A percentile compares a stretch with the other conserved stretches of the same genome.
phyloP scores from a whole-genome alignment of 2,113 vertebrate genomes.

The Morone chrysops region DNA sequence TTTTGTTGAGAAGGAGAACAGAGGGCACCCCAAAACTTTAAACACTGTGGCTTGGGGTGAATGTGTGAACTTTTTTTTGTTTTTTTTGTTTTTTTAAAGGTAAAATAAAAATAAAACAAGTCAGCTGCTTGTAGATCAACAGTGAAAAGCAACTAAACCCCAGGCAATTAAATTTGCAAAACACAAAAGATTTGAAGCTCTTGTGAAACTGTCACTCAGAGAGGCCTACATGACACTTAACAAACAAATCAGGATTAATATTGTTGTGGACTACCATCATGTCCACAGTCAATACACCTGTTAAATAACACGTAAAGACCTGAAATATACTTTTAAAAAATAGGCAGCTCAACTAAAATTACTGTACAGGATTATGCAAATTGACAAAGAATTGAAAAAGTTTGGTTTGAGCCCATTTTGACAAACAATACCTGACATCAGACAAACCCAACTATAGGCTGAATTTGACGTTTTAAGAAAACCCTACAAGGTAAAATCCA shows the following conservation, averaged over 20 bases:
- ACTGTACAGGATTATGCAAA: constrained; percentile 22
- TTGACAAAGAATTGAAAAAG: constrained; percentile 42
- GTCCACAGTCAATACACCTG: background rate
- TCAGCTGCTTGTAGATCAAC: constrained; percentile 30
- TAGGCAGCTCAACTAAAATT: background rate
- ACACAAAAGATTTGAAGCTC: constrained; percentile 16
- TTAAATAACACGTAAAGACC: constrained; percentile 2
- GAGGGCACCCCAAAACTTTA: constrained; percentile 51
- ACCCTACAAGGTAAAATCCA: background rate
- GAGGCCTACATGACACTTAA: background rate
- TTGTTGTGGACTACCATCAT: constrained; percentile 46
- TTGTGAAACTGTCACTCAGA: constrained; percentile 21
- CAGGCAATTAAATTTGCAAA: background rate
- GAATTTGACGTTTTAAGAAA: constrained; percentile 18
- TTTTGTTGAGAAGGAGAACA: constrained; percentile 24
- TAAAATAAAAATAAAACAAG: no score
- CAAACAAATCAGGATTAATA: constrained; percentile 32
- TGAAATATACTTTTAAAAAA: constrained; percentile 9
- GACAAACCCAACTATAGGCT: constrained; percentile 1
- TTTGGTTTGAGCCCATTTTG: constrained; percentile 51
- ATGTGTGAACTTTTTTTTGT: constrained; percentile 21
- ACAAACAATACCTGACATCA: constrained; percentile 12
- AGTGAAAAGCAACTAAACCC: constrained; percentile 1
- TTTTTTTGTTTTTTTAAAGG: no score
- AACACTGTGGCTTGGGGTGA: constrained; percentile 20